phyloP scores from a whole-genome alignment of 2,797 vertebrate species.

The Gadopsis marmoratus region DNA sequence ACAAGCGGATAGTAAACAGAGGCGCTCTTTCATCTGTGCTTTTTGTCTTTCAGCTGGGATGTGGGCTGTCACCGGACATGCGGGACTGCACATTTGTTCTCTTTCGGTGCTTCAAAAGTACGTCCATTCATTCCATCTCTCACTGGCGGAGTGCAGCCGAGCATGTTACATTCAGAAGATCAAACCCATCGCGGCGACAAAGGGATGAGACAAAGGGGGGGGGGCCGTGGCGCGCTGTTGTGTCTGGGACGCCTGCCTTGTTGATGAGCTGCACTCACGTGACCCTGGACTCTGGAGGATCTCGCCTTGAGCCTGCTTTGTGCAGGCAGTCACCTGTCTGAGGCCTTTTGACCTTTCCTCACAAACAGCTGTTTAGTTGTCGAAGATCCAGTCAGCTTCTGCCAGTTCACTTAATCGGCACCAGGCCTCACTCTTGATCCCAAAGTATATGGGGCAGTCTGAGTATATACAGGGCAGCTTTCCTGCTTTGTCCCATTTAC shows the following conservation, averaged over 20 bases:
- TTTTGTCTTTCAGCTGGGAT: slow-evolving; percentile 50
- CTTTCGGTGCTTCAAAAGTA: slow-evolving; percentile 63
- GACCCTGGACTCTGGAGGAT: slow-evolving; percentile 61
- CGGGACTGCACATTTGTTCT: slow-evolving; percentile 52
- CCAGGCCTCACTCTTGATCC: slow-evolving; percentile 43
- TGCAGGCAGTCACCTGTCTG: slow-evolving; percentile 46
- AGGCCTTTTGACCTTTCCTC: slow-evolving; percentile 57
- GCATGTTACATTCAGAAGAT: slow-evolving; percentile 57
- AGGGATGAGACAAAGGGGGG: slow-evolving; percentile 1
- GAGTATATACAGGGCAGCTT: slow-evolving; percentile 34
- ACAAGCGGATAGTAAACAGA: slow-evolving; percentile 70
- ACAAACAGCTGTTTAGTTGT: slow-evolving; percentile 61
- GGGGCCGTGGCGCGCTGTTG: slow-evolving; percentile 35
- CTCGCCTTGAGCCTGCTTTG: slow-evolving; percentile 37
- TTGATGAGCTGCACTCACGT: slow-evolving; percentile 39
- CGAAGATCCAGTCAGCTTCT: slow-evolving; percentile 36
- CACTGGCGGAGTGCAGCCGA: slow-evolving; percentile 20
- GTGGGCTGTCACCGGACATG: slow-evolving; percentile 45
- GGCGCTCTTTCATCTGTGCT: slow-evolving; percentile 56
- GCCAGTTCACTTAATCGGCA: slow-evolving; percentile 42
- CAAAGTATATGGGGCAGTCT: slow-evolving; percentile 15
- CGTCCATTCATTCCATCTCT: slow-evolving; percentile 45
- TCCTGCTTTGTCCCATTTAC: slow-evolving; percentile 56
- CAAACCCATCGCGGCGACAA: slow-evolving; percentile 53
- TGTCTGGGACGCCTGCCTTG: slow-evolving; percentile 36